Evolutionary conservation across 2,113 vertebrate genomes (phyloP).

Genomic region (Myiagra hebetior): DNA sequence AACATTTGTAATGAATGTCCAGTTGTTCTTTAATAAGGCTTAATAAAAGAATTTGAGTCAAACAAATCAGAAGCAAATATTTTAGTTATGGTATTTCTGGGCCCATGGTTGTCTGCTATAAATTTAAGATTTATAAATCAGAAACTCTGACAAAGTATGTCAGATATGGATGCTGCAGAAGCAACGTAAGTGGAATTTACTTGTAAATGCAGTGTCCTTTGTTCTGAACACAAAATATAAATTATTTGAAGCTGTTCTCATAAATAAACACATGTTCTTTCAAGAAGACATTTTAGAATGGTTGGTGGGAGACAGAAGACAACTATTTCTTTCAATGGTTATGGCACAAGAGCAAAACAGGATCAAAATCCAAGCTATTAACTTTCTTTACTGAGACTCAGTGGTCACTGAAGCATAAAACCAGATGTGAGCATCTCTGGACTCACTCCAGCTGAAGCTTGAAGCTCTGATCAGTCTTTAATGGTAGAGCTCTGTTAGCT

Average conservation of each 20-base stretch:
- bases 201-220: background rate
- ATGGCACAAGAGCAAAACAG: background rate
- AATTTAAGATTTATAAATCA: background rate
- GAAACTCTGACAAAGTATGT: background rate
- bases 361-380: background rate
- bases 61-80: background rate
- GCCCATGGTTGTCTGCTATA: background rate
- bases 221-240: background rate
- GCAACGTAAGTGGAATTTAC: background rate
- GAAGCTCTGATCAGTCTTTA: background rate
- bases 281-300: background rate
- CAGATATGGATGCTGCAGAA: background rate
- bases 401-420: background rate
- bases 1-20: background rate
- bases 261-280: background rate
- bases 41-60: background rate
- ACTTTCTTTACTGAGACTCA: background rate
- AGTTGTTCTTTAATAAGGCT: background rate
- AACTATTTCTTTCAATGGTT: background rate
- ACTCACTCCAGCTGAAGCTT: background rate
- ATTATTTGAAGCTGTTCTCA: background rate
- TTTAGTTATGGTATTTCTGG: background rate
- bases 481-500: background rate
- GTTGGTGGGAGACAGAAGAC: background rate
- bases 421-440: background rate